phyloP scores from a whole-genome alignment of 2,797 vertebrate genomes.

The Okamejei kenojei region DNA sequence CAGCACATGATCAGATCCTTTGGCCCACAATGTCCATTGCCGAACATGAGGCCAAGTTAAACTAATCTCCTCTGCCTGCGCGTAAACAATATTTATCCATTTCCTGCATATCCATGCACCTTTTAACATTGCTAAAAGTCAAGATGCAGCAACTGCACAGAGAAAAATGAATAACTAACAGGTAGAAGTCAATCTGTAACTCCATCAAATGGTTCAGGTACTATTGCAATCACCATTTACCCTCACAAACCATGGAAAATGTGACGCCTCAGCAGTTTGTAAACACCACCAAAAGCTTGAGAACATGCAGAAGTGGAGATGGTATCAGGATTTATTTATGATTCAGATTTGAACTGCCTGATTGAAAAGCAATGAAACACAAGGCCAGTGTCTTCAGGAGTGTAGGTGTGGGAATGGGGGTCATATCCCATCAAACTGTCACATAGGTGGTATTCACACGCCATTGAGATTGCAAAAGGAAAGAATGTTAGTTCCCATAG shows the following conservation, averaged over 20 bases:
- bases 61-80: too few relatives aligned
- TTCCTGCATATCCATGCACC: too few relatives aligned
- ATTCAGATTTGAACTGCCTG: neutral
- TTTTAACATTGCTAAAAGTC: neutral
- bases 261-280: neutral
- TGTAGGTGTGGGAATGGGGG: neutral
- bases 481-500: neutral
- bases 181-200: neutral
- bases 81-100: too few relatives aligned
- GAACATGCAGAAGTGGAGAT: neutral
- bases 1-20: too few relatives aligned
- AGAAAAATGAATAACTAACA: neutral
- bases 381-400: neutral
- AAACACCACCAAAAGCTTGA: neutral
- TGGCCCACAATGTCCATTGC: too few relatives aligned
- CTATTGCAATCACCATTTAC: neutral
- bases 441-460: too few relatives aligned
- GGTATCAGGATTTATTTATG: neutral
- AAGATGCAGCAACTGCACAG: neutral
- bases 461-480: neutral
- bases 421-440: too few relatives aligned
- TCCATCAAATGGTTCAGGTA: neutral
- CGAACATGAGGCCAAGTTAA: too few relatives aligned
- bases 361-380: neutral
- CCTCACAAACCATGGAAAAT: neutral